Percentiles rank a stretch among this genome's conserved stretches.
Evolutionary conservation across 2,888 invertebrate genomes (phyloP).

Genomic region (Abrostola triplasia): DNA sequence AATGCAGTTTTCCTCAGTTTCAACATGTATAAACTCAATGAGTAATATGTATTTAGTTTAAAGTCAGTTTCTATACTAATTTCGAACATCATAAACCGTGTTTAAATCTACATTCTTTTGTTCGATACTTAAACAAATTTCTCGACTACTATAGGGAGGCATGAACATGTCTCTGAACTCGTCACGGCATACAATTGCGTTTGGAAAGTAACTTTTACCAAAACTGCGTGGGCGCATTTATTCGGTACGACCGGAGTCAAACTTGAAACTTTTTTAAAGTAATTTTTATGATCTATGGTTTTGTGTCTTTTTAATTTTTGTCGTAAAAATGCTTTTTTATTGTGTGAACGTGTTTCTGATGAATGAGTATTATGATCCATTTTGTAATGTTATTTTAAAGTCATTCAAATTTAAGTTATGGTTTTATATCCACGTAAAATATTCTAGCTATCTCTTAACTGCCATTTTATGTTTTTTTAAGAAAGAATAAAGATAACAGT

Average conservation of each 20-base stretch:
- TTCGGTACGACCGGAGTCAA: conserved; percentile 69
- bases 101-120: not conserved
- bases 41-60: not conserved
- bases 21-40: too few relatives aligned
- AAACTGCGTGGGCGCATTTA: conserved; percentile 78
- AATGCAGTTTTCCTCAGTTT: too few relatives aligned
- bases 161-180: conserved; percentile 68
- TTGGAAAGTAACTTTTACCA: conserved; percentile 83
- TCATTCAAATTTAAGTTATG: not conserved
- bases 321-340: conserved; percentile 45
- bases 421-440: not conserved
- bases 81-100: not conserved
- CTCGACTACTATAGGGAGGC: conserved; percentile 39
- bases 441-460: not conserved
- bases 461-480: too few relatives aligned
- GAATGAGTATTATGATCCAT: conserved; percentile 32
- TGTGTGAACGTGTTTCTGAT: conserved; percentile 49
- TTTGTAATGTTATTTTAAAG: conserved; percentile 21
- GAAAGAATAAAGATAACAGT: too few relatives aligned
- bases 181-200: conserved; percentile 73
- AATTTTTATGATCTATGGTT: conserved; percentile 75
- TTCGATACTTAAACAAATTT: conserved; percentile 21
- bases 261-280: conserved; percentile 68
- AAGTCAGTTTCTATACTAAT: not conserved
- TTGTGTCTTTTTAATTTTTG: conserved; percentile 63